phyloP scores from a whole-genome alignment of 2,797 vertebrate species.

The Coluber constrictor region DNA sequence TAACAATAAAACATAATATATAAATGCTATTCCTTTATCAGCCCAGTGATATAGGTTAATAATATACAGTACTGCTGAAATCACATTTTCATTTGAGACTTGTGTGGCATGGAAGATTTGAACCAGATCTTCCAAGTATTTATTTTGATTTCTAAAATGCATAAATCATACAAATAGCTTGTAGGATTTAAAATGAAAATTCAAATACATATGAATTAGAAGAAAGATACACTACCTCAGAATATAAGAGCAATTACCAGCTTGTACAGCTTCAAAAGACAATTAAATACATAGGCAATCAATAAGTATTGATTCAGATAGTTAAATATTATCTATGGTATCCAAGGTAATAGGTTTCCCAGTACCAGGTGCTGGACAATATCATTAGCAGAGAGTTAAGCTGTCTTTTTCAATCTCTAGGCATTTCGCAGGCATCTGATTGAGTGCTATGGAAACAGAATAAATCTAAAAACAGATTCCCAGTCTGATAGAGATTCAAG shows the following conservation, averaged over 20 bases:
- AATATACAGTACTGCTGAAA: not conserved
- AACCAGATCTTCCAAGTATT: not conserved
- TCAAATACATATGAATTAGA: not conserved
- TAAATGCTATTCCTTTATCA: not conserved
- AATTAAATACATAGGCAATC: not conserved
- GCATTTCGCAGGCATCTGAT: not conserved
- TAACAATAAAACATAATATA: not conserved
- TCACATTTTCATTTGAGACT: not conserved
- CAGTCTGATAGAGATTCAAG: not conserved
- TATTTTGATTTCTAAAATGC: not conserved
- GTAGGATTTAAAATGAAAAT: not conserved
- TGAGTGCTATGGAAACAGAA: not conserved
- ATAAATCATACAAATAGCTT: not conserved
- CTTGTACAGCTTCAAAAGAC: not conserved
- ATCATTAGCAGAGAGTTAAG: not conserved
- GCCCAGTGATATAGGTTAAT: not conserved
- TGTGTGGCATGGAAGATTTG: not conserved
- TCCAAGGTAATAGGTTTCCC: not conserved
- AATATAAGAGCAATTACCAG: not conserved
- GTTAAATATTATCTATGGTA: not conserved
- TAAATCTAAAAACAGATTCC: not conserved
- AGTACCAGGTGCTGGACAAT: not conserved
- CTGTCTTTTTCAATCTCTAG: not conserved
- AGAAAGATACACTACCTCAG: not conserved
- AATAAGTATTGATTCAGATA: not conserved